A percentile compares a stretch with the other conserved stretches of the same genome.
Evolutionary conservation across 2,113 vertebrate genomes (phyloP).

Genomic region (Kryptolebias marmoratus): DNA sequence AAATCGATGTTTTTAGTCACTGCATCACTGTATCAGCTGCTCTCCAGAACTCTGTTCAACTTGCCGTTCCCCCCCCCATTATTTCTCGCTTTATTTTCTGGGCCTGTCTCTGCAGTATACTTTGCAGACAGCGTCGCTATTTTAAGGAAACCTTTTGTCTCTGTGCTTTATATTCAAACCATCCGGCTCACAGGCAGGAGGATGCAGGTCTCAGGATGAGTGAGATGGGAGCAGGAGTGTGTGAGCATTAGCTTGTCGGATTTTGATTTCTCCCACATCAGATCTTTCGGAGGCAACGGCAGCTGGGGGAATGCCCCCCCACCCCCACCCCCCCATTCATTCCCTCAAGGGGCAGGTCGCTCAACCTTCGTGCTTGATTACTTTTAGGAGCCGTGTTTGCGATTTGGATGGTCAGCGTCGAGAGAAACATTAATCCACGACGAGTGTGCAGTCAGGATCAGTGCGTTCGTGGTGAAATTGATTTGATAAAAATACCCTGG

Average conservation of each 20-base stretch:
- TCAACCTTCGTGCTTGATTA: slow-evolving; percentile 55
- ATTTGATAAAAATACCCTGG: neutral
- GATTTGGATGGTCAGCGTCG: slow-evolving; percentile 30
- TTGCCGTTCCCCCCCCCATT: slow-evolving; percentile 1
- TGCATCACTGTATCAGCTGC: slow-evolving; percentile 57
- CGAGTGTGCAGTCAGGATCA: neutral
- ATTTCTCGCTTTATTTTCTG: neutral
- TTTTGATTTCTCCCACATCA: slow-evolving; percentile 68
- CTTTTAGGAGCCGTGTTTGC: slow-evolving; percentile 12
- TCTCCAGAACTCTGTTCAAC: slow-evolving; percentile 27
- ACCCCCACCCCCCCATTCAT: slow-evolving; percentile 37
- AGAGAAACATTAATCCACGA: slow-evolving; percentile 13
- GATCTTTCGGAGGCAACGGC: slow-evolving; percentile 68
- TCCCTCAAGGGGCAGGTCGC: slow-evolving; percentile 50
- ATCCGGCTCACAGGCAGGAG: slow-evolving; percentile 40
- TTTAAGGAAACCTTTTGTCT: slow-evolving; percentile 62
- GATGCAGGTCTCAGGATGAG: slow-evolving; percentile 34
- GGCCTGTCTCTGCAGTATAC: slow-evolving; percentile 20
- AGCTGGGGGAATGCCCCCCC: slow-evolving; percentile 64
- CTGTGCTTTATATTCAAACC: slow-evolving; percentile 51
- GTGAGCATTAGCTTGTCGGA: slow-evolving; percentile 23
- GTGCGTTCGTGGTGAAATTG: slow-evolving; percentile 1
- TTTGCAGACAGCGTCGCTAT: slow-evolving; percentile 57
- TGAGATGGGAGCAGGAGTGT: slow-evolving; percentile 31
- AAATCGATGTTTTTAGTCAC: slow-evolving; percentile 70